These are phyloP conservation scores for Dendrolimus houi DNA, from an alignment of 2,888 invertebrate genomes.

Conservation along the genomic window DNA sequence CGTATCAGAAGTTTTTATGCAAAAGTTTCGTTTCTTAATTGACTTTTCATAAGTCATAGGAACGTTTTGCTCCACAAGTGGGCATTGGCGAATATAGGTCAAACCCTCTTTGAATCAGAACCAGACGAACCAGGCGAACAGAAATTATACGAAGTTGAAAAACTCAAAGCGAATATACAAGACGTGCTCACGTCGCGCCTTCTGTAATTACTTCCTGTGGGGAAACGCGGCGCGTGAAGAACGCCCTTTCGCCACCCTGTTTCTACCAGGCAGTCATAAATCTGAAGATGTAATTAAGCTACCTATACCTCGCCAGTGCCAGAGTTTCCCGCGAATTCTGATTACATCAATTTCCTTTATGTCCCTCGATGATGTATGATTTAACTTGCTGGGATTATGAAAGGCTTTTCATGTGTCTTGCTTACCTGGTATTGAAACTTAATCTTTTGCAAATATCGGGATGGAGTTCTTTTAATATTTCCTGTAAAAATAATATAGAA, in stretches of 20 bases:
- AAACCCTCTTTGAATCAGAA: slow-evolving; percentile 1
- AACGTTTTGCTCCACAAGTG: background rate
- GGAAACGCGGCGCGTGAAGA: slow-evolving; percentile 49
- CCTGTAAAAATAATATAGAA: too few relatives aligned
- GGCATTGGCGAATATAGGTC: slow-evolving; percentile 3
- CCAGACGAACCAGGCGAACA: slow-evolving; percentile 29
- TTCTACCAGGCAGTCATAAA: slow-evolving; percentile 43
- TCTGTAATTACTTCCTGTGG: slow-evolving; percentile 49
- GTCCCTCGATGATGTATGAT: slow-evolving; percentile 7
- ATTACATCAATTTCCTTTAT: slow-evolving; percentile 9
- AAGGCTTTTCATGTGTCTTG: too few relatives aligned
- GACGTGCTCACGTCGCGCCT: slow-evolving; percentile 23
- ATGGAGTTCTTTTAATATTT: too few relatives aligned
- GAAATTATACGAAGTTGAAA: slow-evolving; percentile 34
- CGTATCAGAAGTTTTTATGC: too few relatives aligned
- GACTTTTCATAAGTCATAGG: background rate
- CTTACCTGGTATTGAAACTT: too few relatives aligned
- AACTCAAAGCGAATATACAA: slow-evolving; percentile 30
- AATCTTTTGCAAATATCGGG: too few relatives aligned
- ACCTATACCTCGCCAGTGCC: slow-evolving; percentile 14
- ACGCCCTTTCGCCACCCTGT: slow-evolving; percentile 31
- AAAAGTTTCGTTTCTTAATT: background rate
- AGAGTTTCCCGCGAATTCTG: slow-evolving; percentile 9
- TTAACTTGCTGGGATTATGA: background rate
- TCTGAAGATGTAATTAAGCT: slow-evolving; percentile 35